A percentile compares a stretch with the other conserved stretches of the same genome.
Conservation (phyloP, 2,888 invertebrate genomes). For the Epirrhoe tristata region DNA sequence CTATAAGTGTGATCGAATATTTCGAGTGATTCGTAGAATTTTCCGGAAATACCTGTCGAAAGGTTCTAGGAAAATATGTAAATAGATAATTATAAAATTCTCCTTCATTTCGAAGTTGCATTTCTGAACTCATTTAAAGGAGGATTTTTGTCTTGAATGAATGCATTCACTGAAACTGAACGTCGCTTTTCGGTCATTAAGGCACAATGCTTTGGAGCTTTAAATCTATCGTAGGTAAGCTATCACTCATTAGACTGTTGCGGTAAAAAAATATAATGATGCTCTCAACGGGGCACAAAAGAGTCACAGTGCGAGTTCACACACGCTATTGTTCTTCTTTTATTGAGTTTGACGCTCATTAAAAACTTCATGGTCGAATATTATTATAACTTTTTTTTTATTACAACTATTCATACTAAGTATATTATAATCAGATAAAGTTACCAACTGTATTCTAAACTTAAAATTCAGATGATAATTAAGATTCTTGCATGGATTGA, state of each 20-base stretch:
- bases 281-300: slow-evolving; percentile 66
- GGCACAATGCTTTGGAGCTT: slow-evolving; percentile 45
- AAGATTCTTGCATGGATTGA: too few species aligned
- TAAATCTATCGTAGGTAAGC: slow-evolving; percentile 44
- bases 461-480: too few species aligned
- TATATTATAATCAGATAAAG: slow-evolving; percentile 26
- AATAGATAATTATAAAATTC: slow-evolving; percentile 6
- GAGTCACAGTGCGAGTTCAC: slow-evolving; percentile 70
- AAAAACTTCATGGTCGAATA: slow-evolving; percentile 57
- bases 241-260: slow-evolving; percentile 73
- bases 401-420: slow-evolving; percentile 8
- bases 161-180: slow-evolving; percentile 21
- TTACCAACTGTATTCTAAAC: background rate
- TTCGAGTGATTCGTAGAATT: slow-evolving; percentile 55
- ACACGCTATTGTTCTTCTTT: slow-evolving; percentile 76
- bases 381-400: background rate
- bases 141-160: slow-evolving; percentile 21
- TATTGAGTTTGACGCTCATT: slow-evolving; percentile 80
- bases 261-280: slow-evolving; percentile 75
- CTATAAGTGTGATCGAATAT: slow-evolving; percentile 57
- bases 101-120: slow-evolving; percentile 3
- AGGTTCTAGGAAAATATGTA: slow-evolving; percentile 36
- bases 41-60: slow-evolving; percentile 56
- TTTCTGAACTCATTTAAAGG: slow-evolving; percentile 15
- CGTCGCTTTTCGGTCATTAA: slow-evolving; percentile 45